Evolutionary conservation across 2,888 invertebrate species (phyloP), one percentile per base, ranked within the genome.

Genomic region (Philhelius pedissequus): DNA sequence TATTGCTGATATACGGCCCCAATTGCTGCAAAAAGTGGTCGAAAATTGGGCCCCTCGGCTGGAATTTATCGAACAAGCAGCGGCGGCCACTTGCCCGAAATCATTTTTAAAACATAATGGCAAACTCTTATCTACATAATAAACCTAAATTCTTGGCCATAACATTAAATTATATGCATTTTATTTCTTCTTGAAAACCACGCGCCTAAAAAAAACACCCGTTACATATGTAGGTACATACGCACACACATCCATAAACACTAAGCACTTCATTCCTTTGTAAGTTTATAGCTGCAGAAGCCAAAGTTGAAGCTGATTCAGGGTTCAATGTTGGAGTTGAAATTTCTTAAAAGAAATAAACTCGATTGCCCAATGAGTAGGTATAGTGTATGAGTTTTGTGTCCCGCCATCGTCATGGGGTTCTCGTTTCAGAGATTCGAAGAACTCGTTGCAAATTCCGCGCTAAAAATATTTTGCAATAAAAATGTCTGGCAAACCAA

Each of bases 401-500:
- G 18, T 45, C 30, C 13, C 30, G 64, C 11, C 32, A 9, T 60
- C 25, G 38, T 40, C 45, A 7, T 48, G 71, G 50, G 50, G 62
- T 18, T 75, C 66, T 48, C 4, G 38, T 48, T 52, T 62, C 13
- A 38, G 18, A 27, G 13, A 40, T 83, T 83, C 62, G 35, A 27
- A 56, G 56, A 83, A 78, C 73, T 83, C 62, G 64, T 78, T 78
- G 68, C 48, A 62, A 45, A 48, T 66, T 70, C 52, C 73, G 35
- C 35, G 43, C 50, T 25, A 30, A 56, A 66, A 60, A 20, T 25
- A 71, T 56, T 38, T 62, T 68, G 78, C 64, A 74, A 83, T 77
- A 74, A 83, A 83, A 74, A 43, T 43, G 82, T 70, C 76, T 78
- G 78, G 74, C 69, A 66, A 27, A 25, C 58, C 35, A 78, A 25